Evolutionary conservation across 2,113 vertebrate species (phyloP).

Genomic region (Podarcis muralis): DNA sequence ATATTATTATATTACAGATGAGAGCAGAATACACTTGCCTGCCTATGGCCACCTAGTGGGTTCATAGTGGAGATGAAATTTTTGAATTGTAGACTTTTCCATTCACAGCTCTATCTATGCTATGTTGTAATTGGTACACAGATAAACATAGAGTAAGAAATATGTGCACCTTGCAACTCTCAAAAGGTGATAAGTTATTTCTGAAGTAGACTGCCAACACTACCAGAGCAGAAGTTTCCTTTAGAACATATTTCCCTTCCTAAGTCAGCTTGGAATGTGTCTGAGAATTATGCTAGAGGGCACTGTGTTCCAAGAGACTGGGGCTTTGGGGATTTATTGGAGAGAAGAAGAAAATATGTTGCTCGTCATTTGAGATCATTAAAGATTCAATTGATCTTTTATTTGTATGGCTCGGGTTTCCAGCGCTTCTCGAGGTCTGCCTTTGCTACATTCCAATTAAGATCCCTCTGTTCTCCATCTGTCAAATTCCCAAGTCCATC

Average conservation of each 20-base stretch:
- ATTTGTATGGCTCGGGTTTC: not conserved
- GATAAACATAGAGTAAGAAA: not conserved
- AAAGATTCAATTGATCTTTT: not conserved
- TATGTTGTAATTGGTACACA: not conserved
- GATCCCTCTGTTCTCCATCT: not conserved
- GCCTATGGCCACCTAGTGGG: not conserved
- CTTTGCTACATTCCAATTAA: slow-evolving; percentile 8
- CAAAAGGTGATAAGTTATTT: not conserved
- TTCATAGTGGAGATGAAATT: not conserved
- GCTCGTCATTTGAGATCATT: rapidly evolving
- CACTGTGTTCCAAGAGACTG: slow-evolving; percentile 69
- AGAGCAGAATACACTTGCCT: not conserved
- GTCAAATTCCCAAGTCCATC: not conserved
- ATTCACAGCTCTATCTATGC: not conserved
- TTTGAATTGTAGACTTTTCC: not conserved
- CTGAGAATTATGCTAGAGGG: slow-evolving; percentile 72
- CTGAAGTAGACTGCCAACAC: not conserved
- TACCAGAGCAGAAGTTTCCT: not conserved
- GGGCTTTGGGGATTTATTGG: rapidly evolving
- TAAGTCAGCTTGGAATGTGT: not conserved
- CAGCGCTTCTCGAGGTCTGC: not conserved
- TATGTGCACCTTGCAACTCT: not conserved
- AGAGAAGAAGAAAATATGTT: not conserved
- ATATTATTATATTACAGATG: not conserved
- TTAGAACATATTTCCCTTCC: not conserved